These are phyloP conservation scores for Parazoanthus swiftii DNA, from an alignment of 92 coral and sea anemone genomes.

Conservation along the genomic window DNA sequence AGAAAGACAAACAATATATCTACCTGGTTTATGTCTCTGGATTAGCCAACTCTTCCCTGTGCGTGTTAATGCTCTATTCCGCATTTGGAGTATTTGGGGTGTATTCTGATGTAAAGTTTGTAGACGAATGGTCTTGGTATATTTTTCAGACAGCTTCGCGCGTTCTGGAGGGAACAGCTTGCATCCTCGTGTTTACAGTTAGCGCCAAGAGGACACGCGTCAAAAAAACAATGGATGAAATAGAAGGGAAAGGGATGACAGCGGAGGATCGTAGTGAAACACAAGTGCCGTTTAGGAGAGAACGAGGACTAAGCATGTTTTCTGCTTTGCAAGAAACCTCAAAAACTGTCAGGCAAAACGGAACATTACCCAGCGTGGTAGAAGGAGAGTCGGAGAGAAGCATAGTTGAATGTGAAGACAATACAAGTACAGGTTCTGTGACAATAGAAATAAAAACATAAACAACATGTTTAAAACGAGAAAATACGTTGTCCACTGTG, in stretches of 20 bases:
- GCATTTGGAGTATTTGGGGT: constrained; percentile 83
- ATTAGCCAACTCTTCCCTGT: constrained; percentile 54
- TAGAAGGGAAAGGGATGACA: background rate
- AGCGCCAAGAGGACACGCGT: constrained; percentile 75
- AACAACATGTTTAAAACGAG: background rate
- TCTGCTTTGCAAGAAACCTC: constrained; percentile 54
- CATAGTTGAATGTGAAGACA: background rate
- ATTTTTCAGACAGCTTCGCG: constrained; percentile 68
- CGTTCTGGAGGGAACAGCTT: constrained; percentile 60
- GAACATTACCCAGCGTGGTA: background rate
- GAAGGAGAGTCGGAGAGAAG: background rate
- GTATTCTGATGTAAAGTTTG: constrained; percentile 64
- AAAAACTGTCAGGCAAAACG: background rate
- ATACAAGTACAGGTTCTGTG: background rate
- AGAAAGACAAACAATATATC: constrained; percentile 63
- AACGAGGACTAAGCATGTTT: constrained; percentile 59
- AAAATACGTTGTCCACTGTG: background rate
- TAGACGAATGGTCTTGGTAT: constrained; percentile 80
- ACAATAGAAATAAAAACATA: background rate
- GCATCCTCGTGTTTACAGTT: constrained; percentile 69
- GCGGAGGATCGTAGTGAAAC: background rate
- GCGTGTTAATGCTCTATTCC: constrained; percentile 60
- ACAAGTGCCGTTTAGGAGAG: constrained; percentile 8
- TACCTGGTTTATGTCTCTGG: constrained; percentile 69
- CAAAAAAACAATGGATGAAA: constrained; percentile 25